These are phyloP conservation scores for Drosophila recens DNA, from an alignment of 2,888 invertebrate genomes.

Conservation along the genomic window DNA sequence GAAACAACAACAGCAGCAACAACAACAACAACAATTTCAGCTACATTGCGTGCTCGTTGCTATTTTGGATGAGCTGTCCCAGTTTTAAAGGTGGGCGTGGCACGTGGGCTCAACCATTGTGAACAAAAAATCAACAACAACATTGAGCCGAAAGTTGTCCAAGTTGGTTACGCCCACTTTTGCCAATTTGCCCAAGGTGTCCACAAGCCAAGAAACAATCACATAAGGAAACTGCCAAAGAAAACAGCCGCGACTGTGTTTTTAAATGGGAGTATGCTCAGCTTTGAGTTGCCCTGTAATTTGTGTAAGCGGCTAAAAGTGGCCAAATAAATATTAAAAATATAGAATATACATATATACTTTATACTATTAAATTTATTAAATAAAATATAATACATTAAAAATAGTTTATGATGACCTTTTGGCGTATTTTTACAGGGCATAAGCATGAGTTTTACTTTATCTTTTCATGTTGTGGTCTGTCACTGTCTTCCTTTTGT, in stretches of 20 bases:
- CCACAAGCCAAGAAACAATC: constrained; percentile 42
- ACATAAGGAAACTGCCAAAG: constrained; percentile 28
- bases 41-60: constrained; percentile 67
- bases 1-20: background rate
- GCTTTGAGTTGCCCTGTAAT: background rate
- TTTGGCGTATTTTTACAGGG: background rate
- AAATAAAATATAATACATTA: too few species aligned
- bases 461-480: constrained; percentile 4
- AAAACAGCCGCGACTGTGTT: background rate
- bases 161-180: constrained; percentile 53
- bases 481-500: background rate
- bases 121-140: constrained; percentile 17
- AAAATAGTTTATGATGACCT: too few species aligned
- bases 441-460: constrained; percentile 1
- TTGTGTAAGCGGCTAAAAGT: too few species aligned
- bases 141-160: constrained; percentile 35
- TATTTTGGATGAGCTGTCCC: constrained; percentile 70
- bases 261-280: background rate
- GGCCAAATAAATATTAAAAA: too few species aligned
- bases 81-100: constrained; percentile 53
- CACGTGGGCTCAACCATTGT: constrained; percentile 59
- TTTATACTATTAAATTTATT: too few species aligned
- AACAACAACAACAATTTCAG: constrained; percentile 10
- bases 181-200: constrained; percentile 50
- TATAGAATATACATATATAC: too few species aligned